These are phyloP conservation scores for Drepanosiphum platanoidis DNA, from an alignment of 2,888 invertebrate species.

Conservation along the genomic window DNA sequence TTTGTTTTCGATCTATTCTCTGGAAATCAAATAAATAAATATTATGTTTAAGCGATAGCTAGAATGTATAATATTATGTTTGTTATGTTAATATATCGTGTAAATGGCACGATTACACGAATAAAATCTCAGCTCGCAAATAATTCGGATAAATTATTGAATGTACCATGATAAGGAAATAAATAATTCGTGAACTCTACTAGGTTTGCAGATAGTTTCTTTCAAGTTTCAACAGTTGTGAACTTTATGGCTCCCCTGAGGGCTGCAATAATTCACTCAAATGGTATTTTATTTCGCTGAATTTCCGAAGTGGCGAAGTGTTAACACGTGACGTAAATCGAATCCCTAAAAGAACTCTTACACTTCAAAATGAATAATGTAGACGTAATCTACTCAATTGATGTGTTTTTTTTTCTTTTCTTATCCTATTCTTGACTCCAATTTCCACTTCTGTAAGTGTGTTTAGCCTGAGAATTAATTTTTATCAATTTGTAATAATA, in stretches of 20 bases:
- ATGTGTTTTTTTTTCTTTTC: background rate
- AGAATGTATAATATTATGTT: too few species aligned
- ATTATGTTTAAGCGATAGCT: background rate
- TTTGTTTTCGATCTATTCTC: too few species aligned
- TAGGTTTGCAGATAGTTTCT: constrained; percentile 48
- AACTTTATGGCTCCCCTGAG: constrained; percentile 35
- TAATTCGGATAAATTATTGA: constrained; percentile 35
- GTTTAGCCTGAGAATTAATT: background rate
- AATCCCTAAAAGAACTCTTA: constrained; percentile 12
- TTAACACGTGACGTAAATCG: constrained; percentile 47
- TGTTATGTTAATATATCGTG: background rate
- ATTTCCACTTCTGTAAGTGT: background rate
- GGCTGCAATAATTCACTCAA: constrained; percentile 55
- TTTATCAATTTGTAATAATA: background rate
- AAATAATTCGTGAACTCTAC: constrained; percentile 41
- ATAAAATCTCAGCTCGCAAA: background rate
- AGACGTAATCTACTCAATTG: constrained; percentile 11
- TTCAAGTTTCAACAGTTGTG: constrained; percentile 51
- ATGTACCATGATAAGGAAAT: constrained; percentile 20
- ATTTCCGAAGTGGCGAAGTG: constrained; percentile 21
- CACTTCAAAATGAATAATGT: constrained; percentile 25
- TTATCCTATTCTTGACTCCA: background rate
- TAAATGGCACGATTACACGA: background rate
- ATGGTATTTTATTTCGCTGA: constrained; percentile 34
- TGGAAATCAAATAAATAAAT: background rate